Conservation (phyloP, 2,797 vertebrate genomes). For the Danio choprae region DNA sequence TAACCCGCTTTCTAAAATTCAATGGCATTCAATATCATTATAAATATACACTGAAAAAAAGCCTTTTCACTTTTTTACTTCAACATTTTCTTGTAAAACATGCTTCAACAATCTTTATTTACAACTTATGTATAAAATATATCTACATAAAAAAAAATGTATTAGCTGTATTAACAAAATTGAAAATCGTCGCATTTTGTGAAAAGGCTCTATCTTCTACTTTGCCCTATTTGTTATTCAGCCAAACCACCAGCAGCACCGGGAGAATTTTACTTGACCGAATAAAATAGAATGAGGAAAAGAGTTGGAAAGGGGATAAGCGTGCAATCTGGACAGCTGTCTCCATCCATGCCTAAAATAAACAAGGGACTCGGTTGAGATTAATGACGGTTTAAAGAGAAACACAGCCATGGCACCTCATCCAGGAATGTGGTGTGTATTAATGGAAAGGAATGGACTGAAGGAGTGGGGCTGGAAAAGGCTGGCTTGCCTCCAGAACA, state of each 20-base stretch:
- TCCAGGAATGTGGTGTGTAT: slow-evolving; percentile 86
- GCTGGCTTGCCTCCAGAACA: slow-evolving; percentile 72
- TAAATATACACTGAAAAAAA: not conserved
- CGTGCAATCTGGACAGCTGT: slow-evolving; percentile 83
- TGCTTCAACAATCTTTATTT: too few species aligned
- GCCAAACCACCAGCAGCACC: slow-evolving; percentile 70
- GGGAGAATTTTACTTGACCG: slow-evolving; percentile 61
- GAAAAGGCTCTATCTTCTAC: not conserved
- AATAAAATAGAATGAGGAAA: slow-evolving; percentile 5
- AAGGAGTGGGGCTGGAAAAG: slow-evolving; percentile 72
- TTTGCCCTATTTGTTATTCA: slow-evolving; percentile 62
- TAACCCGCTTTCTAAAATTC: not conserved
- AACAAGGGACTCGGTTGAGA: slow-evolving; percentile 84
- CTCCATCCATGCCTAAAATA: slow-evolving; percentile 82
- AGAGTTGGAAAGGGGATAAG: slow-evolving; percentile 34
- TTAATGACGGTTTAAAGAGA: slow-evolving; percentile 89
- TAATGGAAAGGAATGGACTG: slow-evolving; percentile 84
- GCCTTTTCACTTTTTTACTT: too few species aligned
- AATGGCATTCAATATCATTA: not conserved
- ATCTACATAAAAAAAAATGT: too few species aligned
- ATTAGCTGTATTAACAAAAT: too few species aligned
- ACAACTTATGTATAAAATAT: too few species aligned
- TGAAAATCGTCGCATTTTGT: not conserved
- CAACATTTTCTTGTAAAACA: too few species aligned
- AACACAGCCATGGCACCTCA: slow-evolving; percentile 80